Evolutionary conservation across 2,797 vertebrate species (phyloP).

Genomic region (Takifugu ocellatus): DNA sequence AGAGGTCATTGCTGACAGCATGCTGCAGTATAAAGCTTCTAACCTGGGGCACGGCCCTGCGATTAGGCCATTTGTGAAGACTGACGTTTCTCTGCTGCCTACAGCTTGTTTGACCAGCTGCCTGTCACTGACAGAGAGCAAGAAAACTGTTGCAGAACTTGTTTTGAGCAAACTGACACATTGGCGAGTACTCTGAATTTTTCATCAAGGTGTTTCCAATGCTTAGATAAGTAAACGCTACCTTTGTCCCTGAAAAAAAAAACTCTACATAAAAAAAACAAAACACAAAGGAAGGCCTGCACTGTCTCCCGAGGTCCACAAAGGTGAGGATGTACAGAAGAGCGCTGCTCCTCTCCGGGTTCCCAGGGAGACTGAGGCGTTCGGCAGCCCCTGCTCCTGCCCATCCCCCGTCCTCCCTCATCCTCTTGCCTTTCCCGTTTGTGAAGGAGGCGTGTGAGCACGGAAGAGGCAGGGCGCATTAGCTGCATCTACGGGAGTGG

Average conservation of each 20-base stretch:
- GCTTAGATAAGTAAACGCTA: no score
- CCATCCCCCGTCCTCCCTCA: conserved; percentile 22
- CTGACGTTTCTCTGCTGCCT: conserved; percentile 35
- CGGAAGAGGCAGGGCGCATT: conserved; percentile 59
- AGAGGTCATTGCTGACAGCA: conserved; percentile 11
- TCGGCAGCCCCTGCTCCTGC: conserved; percentile 40
- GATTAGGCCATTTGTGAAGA: conserved; percentile 30
- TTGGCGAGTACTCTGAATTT: conserved; percentile 4
- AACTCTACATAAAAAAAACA: neutral
- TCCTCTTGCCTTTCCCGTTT: conserved; percentile 45
- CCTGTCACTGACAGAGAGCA: conserved; percentile 26
- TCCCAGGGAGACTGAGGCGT: conserved; percentile 59
- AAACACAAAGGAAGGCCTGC: neutral
- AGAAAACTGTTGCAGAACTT: conserved; percentile 37
- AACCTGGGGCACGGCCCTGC: conserved; percentile 9
- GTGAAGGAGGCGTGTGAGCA: conserved; percentile 60
- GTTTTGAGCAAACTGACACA: conserved; percentile 16
- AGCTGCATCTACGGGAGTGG: conserved; percentile 57
- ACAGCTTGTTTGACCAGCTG: conserved; percentile 61
- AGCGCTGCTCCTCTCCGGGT: conserved; percentile 35
- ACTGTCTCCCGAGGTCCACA: neutral
- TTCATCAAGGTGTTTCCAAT: neutral
- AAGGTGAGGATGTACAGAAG: conserved; percentile 13
- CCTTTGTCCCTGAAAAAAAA: no score
- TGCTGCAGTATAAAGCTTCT: conserved; percentile 15